Percentiles rank a stretch among this genome's conserved stretches.
Conservation (phyloP, 1,140 invertebrate species). For the Brachionus plicatilis region DNA sequence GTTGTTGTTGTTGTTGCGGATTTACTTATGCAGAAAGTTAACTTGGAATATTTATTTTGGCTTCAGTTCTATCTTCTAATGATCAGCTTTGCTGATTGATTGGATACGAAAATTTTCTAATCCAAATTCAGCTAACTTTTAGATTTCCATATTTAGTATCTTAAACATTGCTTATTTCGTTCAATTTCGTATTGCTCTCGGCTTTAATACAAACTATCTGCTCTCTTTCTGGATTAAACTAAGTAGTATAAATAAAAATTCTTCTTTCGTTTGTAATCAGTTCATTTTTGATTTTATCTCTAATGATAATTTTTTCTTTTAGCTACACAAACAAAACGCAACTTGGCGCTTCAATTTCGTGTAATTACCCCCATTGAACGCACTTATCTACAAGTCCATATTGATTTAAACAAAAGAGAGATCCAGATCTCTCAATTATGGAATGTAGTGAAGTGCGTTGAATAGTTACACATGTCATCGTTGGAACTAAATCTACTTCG, state of each 20-base stretch:
- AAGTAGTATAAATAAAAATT: slow-evolving; percentile 33
- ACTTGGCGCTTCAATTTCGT: not conserved
- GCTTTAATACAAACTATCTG: not conserved
- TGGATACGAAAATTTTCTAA: slow-evolving; percentile 7
- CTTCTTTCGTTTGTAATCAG: slow-evolving; percentile 7
- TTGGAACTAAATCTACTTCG: not conserved
- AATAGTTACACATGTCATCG: slow-evolving; percentile 7
- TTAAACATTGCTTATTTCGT: not conserved
- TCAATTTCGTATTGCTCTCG: not conserved
- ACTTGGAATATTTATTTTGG: not conserved
- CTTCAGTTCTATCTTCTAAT: not conserved
- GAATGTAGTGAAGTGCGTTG: slow-evolving; percentile 41
- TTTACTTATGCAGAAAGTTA: not conserved
- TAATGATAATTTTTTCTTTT: not conserved
- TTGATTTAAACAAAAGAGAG: not conserved
- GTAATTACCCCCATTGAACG: slow-evolving; percentile 2
- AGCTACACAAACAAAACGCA: not conserved
- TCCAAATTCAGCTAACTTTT: not conserved
- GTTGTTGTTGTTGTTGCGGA: not conserved
- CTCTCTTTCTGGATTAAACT: slow-evolving; percentile 2
- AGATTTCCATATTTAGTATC: slow-evolving; percentile 36
- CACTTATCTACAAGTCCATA: slow-evolving; percentile 40
- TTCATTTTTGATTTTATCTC: not conserved
- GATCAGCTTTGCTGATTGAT: slow-evolving; percentile 34
- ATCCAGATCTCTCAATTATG: not conserved